Conservation (phyloP, 2,797 vertebrate genomes). For the Echiichthys vipera region DNA sequence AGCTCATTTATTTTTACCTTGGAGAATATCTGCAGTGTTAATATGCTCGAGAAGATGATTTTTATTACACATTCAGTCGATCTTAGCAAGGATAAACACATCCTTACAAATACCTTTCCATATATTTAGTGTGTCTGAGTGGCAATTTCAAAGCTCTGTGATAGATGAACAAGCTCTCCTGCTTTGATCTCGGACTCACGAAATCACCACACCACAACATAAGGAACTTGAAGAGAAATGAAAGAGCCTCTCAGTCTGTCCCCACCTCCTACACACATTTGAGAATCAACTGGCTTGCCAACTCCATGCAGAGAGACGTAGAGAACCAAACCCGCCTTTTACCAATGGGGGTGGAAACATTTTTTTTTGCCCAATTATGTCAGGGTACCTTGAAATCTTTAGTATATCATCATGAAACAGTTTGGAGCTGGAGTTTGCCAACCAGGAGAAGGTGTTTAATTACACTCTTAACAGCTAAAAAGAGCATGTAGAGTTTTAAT, state of each 20-base stretch:
- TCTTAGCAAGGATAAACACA: conserved; percentile 7
- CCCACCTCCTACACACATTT: conserved; percentile 36
- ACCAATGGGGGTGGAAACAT: neutral
- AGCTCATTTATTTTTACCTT: conserved; percentile 56
- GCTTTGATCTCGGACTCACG: conserved; percentile 46
- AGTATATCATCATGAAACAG: neutral
- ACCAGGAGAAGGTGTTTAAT: conserved; percentile 12
- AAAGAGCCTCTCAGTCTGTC: conserved; percentile 23
- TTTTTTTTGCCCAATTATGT: conserved; percentile 10
- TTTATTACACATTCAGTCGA: conserved; percentile 51
- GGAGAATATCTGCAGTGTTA: conserved; percentile 16
- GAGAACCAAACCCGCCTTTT: neutral
- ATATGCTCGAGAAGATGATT: conserved; percentile 42
- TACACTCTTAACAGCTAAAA: neutral
- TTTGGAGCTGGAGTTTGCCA: neutral
- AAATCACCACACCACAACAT: conserved; percentile 28
- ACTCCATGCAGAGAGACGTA: conserved; percentile 9
- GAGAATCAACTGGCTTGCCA: conserved; percentile 28
- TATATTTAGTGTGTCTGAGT: conserved; percentile 44
- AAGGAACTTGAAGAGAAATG: conserved; percentile 37
- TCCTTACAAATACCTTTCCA: conserved; percentile 26
- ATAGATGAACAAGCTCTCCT: conserved; percentile 31
- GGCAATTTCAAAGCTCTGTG: conserved; percentile 41
- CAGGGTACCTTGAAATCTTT: conserved; percentile 3
- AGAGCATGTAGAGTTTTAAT: neutral